phyloP scores from a whole-genome alignment of 2,888 invertebrate genomes.

The Mythimna lalbum region DNA sequence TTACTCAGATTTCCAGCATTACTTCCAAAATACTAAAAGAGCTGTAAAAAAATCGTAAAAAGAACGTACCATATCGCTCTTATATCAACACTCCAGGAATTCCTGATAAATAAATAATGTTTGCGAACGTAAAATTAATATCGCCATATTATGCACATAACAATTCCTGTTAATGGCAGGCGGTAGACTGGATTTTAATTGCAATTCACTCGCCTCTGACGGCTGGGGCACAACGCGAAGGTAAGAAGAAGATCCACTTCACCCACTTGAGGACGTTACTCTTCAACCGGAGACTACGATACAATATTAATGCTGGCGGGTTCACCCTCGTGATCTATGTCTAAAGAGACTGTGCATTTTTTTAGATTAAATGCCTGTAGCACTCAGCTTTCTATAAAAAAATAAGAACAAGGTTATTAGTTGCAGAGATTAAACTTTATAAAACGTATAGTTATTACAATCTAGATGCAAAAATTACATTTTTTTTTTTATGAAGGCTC shows the following conservation, averaged over 20 bases:
- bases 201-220: slow-evolving; percentile 44
- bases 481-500: too few species aligned
- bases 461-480: too few species aligned
- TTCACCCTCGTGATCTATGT: background rate
- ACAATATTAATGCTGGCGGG: background rate
- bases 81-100: slow-evolving; percentile 11
- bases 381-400: background rate
- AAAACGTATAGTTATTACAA: too few species aligned
- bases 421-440: too few species aligned
- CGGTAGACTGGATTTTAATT: slow-evolving; percentile 59
- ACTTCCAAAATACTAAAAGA: background rate
- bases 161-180: slow-evolving; percentile 58
- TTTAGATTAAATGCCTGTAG: background rate
- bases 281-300: background rate
- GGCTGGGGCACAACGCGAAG: background rate
- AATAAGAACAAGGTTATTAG: too few species aligned
- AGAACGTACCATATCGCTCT: background rate
- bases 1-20: background rate
- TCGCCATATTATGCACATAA: slow-evolving; percentile 58
- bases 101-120: slow-evolving; percentile 46
- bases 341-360: background rate
- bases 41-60: background rate
- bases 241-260: slow-evolving; percentile 26
- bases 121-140: slow-evolving; percentile 55
- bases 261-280: background rate